Evolutionary conservation across 1,140 invertebrate species (phyloP).

Genomic region (Trichonephila clavipes): DNA sequence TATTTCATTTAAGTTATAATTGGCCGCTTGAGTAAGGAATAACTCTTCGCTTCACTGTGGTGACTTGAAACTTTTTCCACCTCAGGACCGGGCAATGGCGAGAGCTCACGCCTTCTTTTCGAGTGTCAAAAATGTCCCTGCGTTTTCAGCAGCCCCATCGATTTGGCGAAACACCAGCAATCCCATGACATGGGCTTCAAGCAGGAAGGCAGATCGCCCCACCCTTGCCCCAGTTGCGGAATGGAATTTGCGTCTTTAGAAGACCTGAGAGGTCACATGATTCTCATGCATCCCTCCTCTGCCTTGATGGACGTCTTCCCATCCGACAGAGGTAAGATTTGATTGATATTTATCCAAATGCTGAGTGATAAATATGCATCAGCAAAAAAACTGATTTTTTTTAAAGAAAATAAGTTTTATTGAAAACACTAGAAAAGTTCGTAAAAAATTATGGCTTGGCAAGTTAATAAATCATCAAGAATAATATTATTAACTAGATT

Average conservation of each 20-base stretch:
- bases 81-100: constrained; percentile 76
- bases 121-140: constrained; percentile 80
- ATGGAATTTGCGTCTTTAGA: constrained; percentile 80
- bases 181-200: constrained; percentile 70
- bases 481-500: no score
- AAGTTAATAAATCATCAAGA: no score
- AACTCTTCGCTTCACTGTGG: no score
- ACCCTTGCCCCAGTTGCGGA: constrained; percentile 79
- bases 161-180: constrained; percentile 80
- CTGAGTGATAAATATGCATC: no score
- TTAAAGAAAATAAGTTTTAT: no score
- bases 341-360: no score
- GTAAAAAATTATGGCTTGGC: no score
- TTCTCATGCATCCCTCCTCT: constrained; percentile 2
- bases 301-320: neutral
- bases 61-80: constrained; percentile 51
- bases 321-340: constrained; percentile 14
- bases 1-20: no score
- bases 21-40: no score
- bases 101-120: constrained; percentile 46
- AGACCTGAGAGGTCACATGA: constrained; percentile 80
- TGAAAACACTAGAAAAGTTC: no score
- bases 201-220: constrained; percentile 69
- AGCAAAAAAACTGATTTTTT: no score
- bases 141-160: constrained; percentile 67